Base-by-base conservation (phyloP, 1,140 invertebrate genomes). In the Xylocopa sonorina region DNA sequence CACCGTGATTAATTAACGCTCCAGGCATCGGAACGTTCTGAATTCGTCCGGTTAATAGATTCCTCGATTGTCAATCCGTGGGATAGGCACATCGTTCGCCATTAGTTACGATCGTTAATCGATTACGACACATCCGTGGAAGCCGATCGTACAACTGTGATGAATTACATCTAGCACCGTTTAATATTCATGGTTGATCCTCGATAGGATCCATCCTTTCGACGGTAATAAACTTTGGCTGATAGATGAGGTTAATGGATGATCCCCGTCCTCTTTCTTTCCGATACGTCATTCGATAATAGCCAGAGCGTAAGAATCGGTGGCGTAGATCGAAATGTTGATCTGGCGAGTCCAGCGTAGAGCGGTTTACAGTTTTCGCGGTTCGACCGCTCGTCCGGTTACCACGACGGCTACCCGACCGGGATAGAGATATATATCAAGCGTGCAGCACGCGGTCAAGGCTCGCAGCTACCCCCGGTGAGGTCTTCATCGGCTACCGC, bases 401-500 rank as follows among this genome's bases (percentile, higher is more conserved):
- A 41, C 27, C 67, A 67, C 51, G 18, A 32, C 55, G n/a, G n/a
- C n/a, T n/a, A n/a, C n/a, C n/a, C 46, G 34, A 16, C 38, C 72
- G 57, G 41, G 82, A 85, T 72, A 53, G 67, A 50, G 51, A 77
- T 79, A 50, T 74, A 80, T 60, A 86, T 80, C 58, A 57, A 80
- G 71, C 43, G n/a, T 38, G 51, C 41, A 21, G 73, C 64, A 57
- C 60, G 55, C 66, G 74, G 80, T 85, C 79, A 85, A 86, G 80
- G 75, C 71, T 79, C 71, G 50, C 80, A 55, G 57, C 81, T 73
- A 84, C 85, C 85, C 85, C 50, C 67, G 63, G 64, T 87, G 85
- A 87, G 79, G 85, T 87, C 85, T 87, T 87, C 85, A 87, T 87
- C 75, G 78, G 66, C 53, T 69, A 74, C 67, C 64, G 85, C 85